Evolutionary conservation across 2,113 vertebrate species (phyloP).

Genomic region (Mesoclemmys tuberculata): DNA sequence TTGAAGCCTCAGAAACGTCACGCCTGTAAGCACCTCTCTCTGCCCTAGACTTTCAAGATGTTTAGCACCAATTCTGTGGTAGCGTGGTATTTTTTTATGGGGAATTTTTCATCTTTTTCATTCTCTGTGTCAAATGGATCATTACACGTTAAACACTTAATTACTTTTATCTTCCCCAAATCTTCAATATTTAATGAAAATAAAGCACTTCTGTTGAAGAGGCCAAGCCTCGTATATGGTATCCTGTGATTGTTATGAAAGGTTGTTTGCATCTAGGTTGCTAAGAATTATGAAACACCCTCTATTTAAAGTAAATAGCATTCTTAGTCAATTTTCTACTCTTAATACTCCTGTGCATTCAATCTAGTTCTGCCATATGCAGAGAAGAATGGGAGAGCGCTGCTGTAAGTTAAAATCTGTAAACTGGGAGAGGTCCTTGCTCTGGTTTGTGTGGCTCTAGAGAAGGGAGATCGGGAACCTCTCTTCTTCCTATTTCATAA

Average conservation of each 20-base stretch:
- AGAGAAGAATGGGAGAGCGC: neutral
- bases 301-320: neutral
- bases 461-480: neutral
- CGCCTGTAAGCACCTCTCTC: slow-evolving; percentile 48
- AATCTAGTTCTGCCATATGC: neutral
- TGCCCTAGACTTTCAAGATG: slow-evolving; percentile 58
- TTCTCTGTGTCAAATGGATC: slow-evolving; percentile 41
- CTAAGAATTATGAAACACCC: neutral
- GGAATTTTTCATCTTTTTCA: slow-evolving; percentile 57
- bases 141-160: slow-evolving; percentile 65
- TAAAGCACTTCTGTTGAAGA: slow-evolving; percentile 38
- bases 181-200: slow-evolving; percentile 42
- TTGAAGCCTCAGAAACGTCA: slow-evolving; percentile 41
- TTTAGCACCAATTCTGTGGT: slow-evolving; percentile 44
- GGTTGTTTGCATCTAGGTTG: neutral
- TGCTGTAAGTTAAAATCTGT: neutral
- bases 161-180: slow-evolving; percentile 66
- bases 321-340: neutral
- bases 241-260: neutral
- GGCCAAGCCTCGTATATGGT: neutral
- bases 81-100: slow-evolving; percentile 51
- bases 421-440: neutral
- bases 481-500: neutral
- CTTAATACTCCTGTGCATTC: neutral
- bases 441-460: neutral